phyloP scores from a whole-genome alignment of 2,797 vertebrate species.

The Zonotrichia albicollis region DNA sequence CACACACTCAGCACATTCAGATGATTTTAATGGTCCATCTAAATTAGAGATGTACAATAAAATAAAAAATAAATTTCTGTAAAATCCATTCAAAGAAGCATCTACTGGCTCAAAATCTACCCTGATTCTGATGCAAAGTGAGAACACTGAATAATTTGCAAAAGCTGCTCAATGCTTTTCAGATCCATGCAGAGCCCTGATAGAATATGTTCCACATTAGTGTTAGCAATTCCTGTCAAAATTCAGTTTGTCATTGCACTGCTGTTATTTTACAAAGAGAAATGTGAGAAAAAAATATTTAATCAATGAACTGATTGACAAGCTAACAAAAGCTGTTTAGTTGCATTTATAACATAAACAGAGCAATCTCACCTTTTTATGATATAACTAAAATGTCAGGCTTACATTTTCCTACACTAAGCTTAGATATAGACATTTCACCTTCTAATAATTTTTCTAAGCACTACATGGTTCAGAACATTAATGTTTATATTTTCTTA shows the following conservation, averaged over 20 bases:
- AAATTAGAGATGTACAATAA: neutral
- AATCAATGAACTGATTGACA: neutral
- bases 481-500: conserved; percentile 52
- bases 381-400: neutral
- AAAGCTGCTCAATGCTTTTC: neutral
- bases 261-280: neutral
- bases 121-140: neutral
- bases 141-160: neutral
- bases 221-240: neutral
- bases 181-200: neutral
- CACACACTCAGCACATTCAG: neutral
- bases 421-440: neutral
- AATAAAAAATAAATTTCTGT: neutral
- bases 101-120: neutral
- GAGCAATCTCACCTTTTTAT: neutral
- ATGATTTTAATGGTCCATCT: neutral
- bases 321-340: neutral
- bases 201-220: neutral
- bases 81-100: neutral
- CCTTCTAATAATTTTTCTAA: neutral
- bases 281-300: neutral
- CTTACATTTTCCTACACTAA: neutral
- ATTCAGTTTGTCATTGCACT: neutral
- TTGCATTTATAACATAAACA: neutral
- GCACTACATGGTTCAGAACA: neutral